A percentile compares a stretch with the other conserved stretches of the same genome.
phyloP scores from a whole-genome alignment of 2,797 vertebrate genomes.

The Anableps anableps region DNA sequence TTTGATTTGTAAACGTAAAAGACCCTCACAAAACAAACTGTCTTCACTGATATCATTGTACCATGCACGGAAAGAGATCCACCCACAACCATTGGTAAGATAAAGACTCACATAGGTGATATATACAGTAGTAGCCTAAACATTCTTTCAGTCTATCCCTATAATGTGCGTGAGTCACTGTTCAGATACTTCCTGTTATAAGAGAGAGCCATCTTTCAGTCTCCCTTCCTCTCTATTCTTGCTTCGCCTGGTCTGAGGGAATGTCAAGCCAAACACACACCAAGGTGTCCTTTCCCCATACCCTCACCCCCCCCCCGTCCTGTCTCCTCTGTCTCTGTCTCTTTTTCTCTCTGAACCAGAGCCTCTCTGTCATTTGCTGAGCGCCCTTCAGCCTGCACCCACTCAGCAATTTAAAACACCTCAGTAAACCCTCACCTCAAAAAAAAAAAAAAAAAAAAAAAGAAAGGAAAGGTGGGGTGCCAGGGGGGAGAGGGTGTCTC shows the following conservation, averaged over 20 bases:
- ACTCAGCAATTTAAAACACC: constrained; percentile 61
- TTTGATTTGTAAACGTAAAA: neutral
- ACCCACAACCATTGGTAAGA: neutral
- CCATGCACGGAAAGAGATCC: neutral
- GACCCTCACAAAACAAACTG: neutral
- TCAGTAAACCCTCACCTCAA: constrained; percentile 51
- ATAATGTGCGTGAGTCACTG: constrained; percentile 68
- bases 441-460: constrained; percentile 5
- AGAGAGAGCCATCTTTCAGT: constrained; percentile 67
- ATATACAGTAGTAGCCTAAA: constrained; percentile 33
- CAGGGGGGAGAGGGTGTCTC: neutral
- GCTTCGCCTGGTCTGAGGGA: constrained; percentile 65
- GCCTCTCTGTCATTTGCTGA: constrained; percentile 42
- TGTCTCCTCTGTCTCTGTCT: constrained; percentile 24
- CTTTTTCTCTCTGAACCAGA: constrained; percentile 39
- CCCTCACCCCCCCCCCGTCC: neutral
- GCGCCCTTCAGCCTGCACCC: constrained; percentile 52
- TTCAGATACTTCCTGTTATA: constrained; percentile 77
- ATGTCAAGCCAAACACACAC: constrained; percentile 63
- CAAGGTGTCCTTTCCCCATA: constrained; percentile 57
- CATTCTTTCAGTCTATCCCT: constrained; percentile 42
- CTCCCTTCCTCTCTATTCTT: constrained; percentile 50
- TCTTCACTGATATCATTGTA: neutral
- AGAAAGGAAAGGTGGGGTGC: neutral
- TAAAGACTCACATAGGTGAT: constrained; percentile 31